phyloP scores from a whole-genome alignment of 2,113 vertebrate genomes.

The Calyptomena viridis region DNA sequence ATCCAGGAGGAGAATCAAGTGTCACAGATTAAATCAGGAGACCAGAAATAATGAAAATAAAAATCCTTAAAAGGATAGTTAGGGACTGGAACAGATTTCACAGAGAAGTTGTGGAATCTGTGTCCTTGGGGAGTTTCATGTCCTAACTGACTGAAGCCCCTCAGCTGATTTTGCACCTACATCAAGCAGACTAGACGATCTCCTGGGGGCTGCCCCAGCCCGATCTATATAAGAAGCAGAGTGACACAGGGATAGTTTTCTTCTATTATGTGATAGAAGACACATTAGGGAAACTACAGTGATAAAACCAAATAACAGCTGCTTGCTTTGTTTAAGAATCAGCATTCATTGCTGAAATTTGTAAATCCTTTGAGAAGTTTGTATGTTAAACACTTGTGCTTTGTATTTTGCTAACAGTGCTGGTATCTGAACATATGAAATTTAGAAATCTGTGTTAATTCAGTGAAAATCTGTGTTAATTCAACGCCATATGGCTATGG shows the following conservation, averaged over 20 bases:
- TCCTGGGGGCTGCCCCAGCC: background rate
- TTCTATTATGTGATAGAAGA: background rate
- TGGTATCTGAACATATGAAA: constrained; percentile 10
- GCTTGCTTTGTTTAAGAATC: constrained; percentile 11
- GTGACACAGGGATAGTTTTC: background rate
- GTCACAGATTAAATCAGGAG: background rate
- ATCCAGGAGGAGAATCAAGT: background rate
- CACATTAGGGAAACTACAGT: background rate
- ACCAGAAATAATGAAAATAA: background rate
- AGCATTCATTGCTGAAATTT: background rate
- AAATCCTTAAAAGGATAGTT: background rate
- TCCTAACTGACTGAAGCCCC: background rate
- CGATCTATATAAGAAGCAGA: background rate
- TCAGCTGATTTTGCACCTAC: background rate
- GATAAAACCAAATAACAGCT: background rate
- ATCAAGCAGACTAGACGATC: background rate
- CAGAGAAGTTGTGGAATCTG: background rate
- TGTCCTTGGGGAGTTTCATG: background rate
- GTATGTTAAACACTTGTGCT: background rate
- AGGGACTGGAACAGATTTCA: background rate
- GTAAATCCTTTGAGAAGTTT: background rate
- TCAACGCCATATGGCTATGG: constrained; percentile 50
- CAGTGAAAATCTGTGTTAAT: constrained; percentile 41
- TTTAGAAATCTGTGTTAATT: constrained; percentile 49
- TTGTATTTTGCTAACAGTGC: constrained; percentile 12